Base-by-base conservation (phyloP, 2,797 vertebrate species). In the Champsocephalus esox region DNA sequence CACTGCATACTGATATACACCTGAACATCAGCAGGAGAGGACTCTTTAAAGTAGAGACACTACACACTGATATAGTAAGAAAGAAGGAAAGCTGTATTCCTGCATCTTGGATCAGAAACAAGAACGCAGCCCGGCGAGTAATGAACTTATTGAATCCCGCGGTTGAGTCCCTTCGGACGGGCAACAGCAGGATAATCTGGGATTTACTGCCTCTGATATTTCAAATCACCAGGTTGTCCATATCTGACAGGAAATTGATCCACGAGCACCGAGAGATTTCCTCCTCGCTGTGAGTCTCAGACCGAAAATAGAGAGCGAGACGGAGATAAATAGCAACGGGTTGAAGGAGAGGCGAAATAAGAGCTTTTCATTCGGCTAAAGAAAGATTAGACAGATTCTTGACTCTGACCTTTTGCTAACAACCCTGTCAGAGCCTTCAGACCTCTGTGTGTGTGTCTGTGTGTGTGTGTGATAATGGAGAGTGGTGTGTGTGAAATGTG, bases 331-430 rank as follows among this genome's bases (percentile, higher is more conserved):
- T 32, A 72, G 50, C 77, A 74, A 75, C 3, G 1, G 17, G 79
- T n/a, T 54, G 43, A 54, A 71, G 81, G 56, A 81, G 63, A 83
- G 65, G 57, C 66, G 69, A 79, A 80, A 73, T 66, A 72, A 88
- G 63, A 81, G 70, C 51, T 61, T 80, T 84, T 71, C 12, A 17
- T 85, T 80, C 81, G 70, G 80, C 64, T 32, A 52, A 80, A 85
- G 77, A 82, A 87, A 91, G 82, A 91, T 89, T 88, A 88, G 85
- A 91, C 86, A 79, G 83, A 87, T 87, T 92, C 82, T 87, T 89
- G 87, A 87, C 82, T 77, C 61, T 89, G 89, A 93, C 92, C 91
- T 93, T 93, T 93, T 68, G 71, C 84, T 91, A 93, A 93, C 89
- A 87, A 88, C 83, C 77, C 80, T 86, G 90, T 92, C 90, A 90